Evolutionary conservation across 2,888 invertebrate genomes (phyloP).

Genomic region (Meta bourneti): DNA sequence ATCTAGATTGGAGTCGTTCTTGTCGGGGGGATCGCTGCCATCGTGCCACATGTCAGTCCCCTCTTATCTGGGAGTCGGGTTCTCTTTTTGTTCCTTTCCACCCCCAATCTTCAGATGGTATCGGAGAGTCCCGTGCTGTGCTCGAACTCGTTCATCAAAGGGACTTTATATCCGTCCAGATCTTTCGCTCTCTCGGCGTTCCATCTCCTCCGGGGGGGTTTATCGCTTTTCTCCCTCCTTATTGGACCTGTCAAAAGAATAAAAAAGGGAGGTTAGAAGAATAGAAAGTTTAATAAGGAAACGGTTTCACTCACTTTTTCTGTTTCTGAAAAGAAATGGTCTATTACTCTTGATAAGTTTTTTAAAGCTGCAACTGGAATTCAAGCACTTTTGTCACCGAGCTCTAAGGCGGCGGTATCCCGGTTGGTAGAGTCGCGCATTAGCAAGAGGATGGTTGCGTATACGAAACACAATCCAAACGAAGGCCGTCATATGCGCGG

Average conservation of each 20-base stretch:
- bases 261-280: not conserved
- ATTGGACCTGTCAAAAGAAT: constrained; percentile 33
- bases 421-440: too few relatives aligned
- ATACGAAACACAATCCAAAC: too few relatives aligned
- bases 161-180: not conserved
- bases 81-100: not conserved
- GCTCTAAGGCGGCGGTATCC: too few relatives aligned
- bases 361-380: too few relatives aligned
- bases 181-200: not conserved
- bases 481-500: too few relatives aligned
- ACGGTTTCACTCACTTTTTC: not conserved
- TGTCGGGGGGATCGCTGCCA: not conserved
- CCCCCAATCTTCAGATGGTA: not conserved
- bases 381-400: too few relatives aligned
- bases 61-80: not conserved
- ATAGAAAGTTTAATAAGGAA: not conserved
- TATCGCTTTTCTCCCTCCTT: not conserved
- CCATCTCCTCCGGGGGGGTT: constrained; percentile 3
- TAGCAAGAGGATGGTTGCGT: too few relatives aligned
- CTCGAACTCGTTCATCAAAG: not conserved
- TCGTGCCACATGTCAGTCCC: not conserved
- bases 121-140: not conserved
- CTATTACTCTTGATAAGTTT: too few relatives aligned
- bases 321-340: too few relatives aligned
- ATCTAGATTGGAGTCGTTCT: not conserved